Conservation (phyloP, 1,140 invertebrate genomes). For the Cotesia glomerata region DNA sequence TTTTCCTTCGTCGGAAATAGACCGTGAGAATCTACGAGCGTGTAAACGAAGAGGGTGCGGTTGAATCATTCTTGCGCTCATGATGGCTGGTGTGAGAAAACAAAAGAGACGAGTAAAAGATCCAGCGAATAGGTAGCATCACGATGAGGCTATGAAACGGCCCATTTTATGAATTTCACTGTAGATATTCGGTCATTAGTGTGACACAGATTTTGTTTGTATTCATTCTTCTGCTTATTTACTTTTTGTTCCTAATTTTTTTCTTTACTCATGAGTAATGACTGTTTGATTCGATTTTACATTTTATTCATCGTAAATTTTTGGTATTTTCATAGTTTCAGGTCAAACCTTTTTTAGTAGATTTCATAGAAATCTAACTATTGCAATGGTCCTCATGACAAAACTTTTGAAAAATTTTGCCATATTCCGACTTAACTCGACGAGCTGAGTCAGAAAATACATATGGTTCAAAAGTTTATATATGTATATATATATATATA, state of each 20-base stretch:
- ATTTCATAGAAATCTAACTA: too few relatives aligned
- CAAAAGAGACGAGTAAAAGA: conserved; percentile 26
- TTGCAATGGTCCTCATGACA: too few relatives aligned
- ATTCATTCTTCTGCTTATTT: conserved; percentile 24
- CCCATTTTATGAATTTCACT: conserved; percentile 33
- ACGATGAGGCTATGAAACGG: conserved; percentile 34
- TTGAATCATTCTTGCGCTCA: conserved; percentile 13
- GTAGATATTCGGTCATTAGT: conserved; percentile 33
- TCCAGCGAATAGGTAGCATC: conserved; percentile 28
- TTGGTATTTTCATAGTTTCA: too few relatives aligned
- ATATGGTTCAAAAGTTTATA: too few relatives aligned
- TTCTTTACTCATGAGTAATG: background rate
- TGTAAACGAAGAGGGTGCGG: conserved; percentile 19
- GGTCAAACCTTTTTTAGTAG: too few relatives aligned
- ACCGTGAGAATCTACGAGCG: conserved; percentile 23
- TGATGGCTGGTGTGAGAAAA: conserved; percentile 7
- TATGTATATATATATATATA: too few relatives aligned
- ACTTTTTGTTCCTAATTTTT: background rate
- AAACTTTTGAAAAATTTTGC: too few relatives aligned
- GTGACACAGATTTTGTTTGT: conserved; percentile 34
- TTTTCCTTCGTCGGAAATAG: conserved; percentile 21
- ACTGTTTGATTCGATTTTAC: background rate
- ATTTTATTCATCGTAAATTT: too few relatives aligned
- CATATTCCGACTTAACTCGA: too few relatives aligned
- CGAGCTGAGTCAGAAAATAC: too few relatives aligned